Evolutionary conservation across 2,797 vertebrate genomes (phyloP), one percentile per base, ranked within the genome.

Genomic region (Rhabdophis nuchalis): DNA sequence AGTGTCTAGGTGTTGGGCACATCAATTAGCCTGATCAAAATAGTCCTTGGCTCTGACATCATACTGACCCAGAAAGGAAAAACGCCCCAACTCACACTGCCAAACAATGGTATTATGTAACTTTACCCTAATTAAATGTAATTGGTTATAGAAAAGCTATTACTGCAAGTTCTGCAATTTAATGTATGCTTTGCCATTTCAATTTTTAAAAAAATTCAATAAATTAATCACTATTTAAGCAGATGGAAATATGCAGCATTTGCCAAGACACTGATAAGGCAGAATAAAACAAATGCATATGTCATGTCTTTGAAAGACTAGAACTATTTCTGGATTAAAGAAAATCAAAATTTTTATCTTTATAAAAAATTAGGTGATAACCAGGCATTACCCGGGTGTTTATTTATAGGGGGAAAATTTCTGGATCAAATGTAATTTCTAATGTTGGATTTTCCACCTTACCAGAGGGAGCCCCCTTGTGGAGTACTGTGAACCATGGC

Each of bases 271-370:
- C 61, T 56, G 87, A 93, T 85, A 89, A 91, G 50, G 27, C 50
- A 77, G 16, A 61, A 46, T 50, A n/a, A 85, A 90, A 91, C 41
- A 90, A 92, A 88, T 61, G 90, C 23, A 50, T 89, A 85, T 32
- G 6, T 23, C 87, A 72, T 85, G 14, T 7, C 87, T 1, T 93
- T 91, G 53, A 92, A 88, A 93, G 90, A 46, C 12, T 94, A n/a
- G 11, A 90, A 85, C 2, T n/a, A 88, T 72, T 90, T 89, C 95
- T 95, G 23, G 89, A 0, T 92, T 68, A 53, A 94, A 97, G 95
- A 95, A 93, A 92, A 94, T 89, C 32, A 10, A 53, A 54, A 46
- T 18, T 95, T 96, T 94, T 93, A 95, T 94, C 92, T 93, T 95
- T 92, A 92, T 54, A 90, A 61, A 92, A 96, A 95, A 94, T 5